Base-by-base conservation (phyloP, 2,113 vertebrate genomes). In the Myocastor coypus region DNA sequence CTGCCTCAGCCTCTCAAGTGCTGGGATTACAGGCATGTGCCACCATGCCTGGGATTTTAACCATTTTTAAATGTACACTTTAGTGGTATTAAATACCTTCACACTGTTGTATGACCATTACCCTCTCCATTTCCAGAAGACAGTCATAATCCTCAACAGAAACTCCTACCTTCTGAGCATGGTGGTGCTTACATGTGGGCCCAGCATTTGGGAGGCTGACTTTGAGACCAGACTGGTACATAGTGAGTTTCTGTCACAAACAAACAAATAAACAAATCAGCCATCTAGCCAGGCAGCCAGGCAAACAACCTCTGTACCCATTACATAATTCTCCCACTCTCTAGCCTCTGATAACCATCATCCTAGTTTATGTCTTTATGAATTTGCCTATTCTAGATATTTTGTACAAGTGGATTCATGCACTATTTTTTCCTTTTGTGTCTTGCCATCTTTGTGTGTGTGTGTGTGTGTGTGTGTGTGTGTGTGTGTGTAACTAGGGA, bases 401-500 rank as follows among this genome's bases (percentile, higher is more conserved):
- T 85, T 91, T 30, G 1, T 37, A 0, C 63, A 24, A 83, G 78
- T 34, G 14, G 42, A 28, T 9, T 73, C 24, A 22, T 64, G 37
- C 12, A 61, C 13, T 80, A 22, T 80, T 89, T 92, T 46, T 63
- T 57, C 57, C 37, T 89, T 86, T 81, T 22, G 5, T 52, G n/a
- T 89, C 30, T 91, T 91, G 83, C 19, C 28, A 69, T 83, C 66
- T 85, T 86, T n/a, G n/a, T n/a, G n/a, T n/a, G n/a, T n/a, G n/a
- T n/a, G n/a, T n/a, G n/a, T n/a, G n/a, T n/a, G n/a, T n/a, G n/a
- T n/a, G n/a, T n/a, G n/a, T n/a, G n/a, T n/a, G n/a, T n/a, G n/a
- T n/a, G n/a, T n/a, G n/a, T n/a, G n/a, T n/a, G n/a, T n/a, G n/a
- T n/a, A n/a, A n/a, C n/a, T n/a, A 46, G 46, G 46, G 46, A 46